Evolutionary conservation across 2,888 invertebrate genomes (phyloP).

Genomic region (Acrobeloides nanus): DNA sequence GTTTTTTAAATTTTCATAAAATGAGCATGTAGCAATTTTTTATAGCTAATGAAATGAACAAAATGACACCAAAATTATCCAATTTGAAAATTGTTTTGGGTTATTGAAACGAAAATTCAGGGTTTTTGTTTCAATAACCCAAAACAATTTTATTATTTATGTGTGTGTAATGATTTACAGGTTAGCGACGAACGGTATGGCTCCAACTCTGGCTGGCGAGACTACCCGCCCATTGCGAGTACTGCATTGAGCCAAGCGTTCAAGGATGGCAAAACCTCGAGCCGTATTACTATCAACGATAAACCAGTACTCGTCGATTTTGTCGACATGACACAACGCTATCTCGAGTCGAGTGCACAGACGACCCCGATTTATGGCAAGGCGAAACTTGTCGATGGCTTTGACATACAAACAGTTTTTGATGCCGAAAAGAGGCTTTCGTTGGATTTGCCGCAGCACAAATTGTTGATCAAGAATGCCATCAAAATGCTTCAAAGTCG

Average conservation of each 20-base stretch:
- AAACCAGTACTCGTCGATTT: conserved; percentile 17
- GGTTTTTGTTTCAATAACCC: too few species aligned
- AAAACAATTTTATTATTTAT: too few species aligned
- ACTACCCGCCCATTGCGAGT: conserved; percentile 12
- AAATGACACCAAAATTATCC: too few species aligned
- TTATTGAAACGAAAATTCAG: too few species aligned
- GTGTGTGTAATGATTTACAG: too few species aligned
- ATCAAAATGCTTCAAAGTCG: conserved; percentile 3
- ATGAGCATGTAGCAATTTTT: too few species aligned
- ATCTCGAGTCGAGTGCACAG: conserved; percentile 4
- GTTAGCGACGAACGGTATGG: conserved; percentile 17
- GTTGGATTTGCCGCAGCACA: conserved; percentile 2
- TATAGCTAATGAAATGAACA: too few species aligned
- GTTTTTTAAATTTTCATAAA: too few species aligned
- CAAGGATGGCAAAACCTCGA: conserved; percentile 15
- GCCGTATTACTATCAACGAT: conserved; percentile 11
- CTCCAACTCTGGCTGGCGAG: conserved; percentile 16
- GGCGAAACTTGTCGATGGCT: conserved; percentile 16
- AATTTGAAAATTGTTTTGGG: too few species aligned
- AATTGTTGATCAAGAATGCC: conserved; percentile 13
- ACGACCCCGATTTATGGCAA: conserved; percentile 17
- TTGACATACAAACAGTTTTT: conserved; percentile 11
- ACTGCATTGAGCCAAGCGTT: conserved; percentile 20
- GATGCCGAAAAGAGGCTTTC: conserved; percentile 3
- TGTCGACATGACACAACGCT: conserved; percentile 22